A percentile compares a stretch with the other conserved stretches of the same genome.
These are phyloP conservation scores for Notoglanidium macrostoma DNA, from an alignment of 2,797 vertebrate genomes.

Conservation along the genomic window DNA sequence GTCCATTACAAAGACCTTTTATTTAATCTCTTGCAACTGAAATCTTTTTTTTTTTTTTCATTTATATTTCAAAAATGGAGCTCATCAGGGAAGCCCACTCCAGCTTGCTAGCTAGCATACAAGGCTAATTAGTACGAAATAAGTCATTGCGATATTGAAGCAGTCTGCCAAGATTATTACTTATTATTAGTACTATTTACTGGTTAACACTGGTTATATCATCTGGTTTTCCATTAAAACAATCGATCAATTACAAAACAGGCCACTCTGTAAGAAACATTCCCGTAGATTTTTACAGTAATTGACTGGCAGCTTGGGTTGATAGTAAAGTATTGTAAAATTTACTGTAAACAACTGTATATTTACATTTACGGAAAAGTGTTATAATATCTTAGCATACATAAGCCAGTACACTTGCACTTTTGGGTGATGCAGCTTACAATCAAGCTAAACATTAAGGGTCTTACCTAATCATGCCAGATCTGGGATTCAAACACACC, in stretches of 20 bases:
- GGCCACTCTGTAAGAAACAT: no score
- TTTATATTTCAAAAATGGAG: not conserved
- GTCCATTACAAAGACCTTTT: not conserved
- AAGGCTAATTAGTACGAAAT: not conserved
- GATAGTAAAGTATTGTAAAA: no score
- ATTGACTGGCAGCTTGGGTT: no score
- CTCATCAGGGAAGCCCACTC: not conserved
- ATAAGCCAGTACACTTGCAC: no score
- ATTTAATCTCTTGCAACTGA: not conserved
- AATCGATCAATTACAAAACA: not conserved
- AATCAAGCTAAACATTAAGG: no score
- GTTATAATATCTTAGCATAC: no score
- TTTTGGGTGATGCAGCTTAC: no score
- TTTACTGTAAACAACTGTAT: no score
- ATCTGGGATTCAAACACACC: no score
- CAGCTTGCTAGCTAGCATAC: not conserved
- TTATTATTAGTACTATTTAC: not conserved
- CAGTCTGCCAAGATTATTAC: not conserved
- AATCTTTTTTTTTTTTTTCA: not conserved
- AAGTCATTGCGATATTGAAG: no score
- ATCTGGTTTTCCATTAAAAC: not conserved
- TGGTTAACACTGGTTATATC: not conserved
- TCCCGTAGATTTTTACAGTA: no score
- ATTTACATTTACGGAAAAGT: no score
- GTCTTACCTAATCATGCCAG: not conserved